These are phyloP conservation scores for Typhlomys cinereus DNA, from an alignment of 2,113 vertebrate species.

Conservation along the genomic window DNA sequence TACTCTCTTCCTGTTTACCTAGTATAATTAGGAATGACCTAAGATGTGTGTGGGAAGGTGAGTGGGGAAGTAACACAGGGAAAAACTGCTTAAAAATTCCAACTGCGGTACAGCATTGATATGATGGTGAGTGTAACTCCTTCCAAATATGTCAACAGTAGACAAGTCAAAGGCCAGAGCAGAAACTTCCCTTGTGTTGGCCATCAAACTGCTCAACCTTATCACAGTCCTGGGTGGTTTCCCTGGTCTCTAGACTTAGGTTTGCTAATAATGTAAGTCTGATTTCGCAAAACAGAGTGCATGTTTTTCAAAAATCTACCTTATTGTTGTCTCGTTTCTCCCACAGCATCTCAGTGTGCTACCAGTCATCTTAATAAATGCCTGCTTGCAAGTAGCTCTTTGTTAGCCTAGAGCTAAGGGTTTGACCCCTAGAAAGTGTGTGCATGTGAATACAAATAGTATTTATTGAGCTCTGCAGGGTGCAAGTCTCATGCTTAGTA, in stretches of 20 bases:
- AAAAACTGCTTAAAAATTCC: not conserved
- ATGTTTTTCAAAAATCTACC: not conserved
- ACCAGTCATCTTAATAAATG: not conserved
- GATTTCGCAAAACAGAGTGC: not conserved
- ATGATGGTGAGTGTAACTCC: too few species aligned
- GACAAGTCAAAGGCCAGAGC: not conserved
- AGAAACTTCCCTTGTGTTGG: not conserved
- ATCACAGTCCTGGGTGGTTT: not conserved
- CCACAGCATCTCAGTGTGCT: not conserved
- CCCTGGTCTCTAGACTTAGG: not conserved
- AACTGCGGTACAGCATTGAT: too few species aligned
- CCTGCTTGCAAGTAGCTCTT: conserved; percentile 28
- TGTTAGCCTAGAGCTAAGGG: not conserved
- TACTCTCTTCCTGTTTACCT: not conserved
- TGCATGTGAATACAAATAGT: conserved; percentile 37
- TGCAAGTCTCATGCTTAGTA: not conserved
- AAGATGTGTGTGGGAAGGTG: too few species aligned
- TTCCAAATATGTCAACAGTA: not conserved
- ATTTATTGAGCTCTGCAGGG: conserved; percentile 43
- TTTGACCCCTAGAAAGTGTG: not conserved
- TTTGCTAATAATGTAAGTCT: not conserved
- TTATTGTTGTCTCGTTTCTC: not conserved
- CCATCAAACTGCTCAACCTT: not conserved
- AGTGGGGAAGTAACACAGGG: not conserved
- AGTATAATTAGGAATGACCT: not conserved